Base-by-base conservation (phyloP, 2,888 invertebrate species). In the Amblyjoppa proteus region DNA sequence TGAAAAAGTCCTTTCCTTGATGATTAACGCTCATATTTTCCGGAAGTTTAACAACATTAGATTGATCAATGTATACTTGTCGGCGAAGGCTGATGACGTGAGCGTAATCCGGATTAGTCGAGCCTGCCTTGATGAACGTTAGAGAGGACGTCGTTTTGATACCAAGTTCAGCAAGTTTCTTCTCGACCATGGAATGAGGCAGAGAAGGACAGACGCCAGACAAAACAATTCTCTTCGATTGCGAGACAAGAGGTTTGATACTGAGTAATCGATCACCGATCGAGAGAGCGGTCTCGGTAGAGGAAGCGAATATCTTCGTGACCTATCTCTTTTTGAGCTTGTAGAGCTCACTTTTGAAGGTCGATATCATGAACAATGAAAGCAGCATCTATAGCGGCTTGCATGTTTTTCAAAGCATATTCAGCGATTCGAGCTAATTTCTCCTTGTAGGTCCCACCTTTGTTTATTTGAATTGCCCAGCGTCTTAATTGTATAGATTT, bases 61-160 rank as follows among this genome's bases (percentile, higher is more conserved):
- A 5, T 4, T 49, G 11, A 34, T 76, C 76, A n/a, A 64, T 76
- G 20, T 76, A 76, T 20, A 76, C 3, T 53, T 76, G 76, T 20
- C 76, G 64, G 3, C 76, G 51, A 13, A 1, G 28, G 28, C 28
- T 31, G 28, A 31, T 31, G 28, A 31, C 28, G 28, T 31, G 28
- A 31, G 28, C 53, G 64, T 76, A 76, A 64, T 68, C 64, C 31
- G 68, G 76, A 38, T 53, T 49, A 31, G 56, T 25, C 28, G 61
- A 61, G 0, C 68, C 77, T 31, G 77, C 68, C 34, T 77, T 77
- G 6, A 77, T 77, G 41, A 77, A 68, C 68, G 68, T 69, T 51
- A 16, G 4, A 28, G 69, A 20, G 68, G 77, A n/a, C 53, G 68
- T 77, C 4, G 20, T 68, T 70, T 68, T 77, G n/a, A 77, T 70